phyloP scores from a whole-genome alignment of 2,113 vertebrate genomes.

The Gavialis gangeticus region DNA sequence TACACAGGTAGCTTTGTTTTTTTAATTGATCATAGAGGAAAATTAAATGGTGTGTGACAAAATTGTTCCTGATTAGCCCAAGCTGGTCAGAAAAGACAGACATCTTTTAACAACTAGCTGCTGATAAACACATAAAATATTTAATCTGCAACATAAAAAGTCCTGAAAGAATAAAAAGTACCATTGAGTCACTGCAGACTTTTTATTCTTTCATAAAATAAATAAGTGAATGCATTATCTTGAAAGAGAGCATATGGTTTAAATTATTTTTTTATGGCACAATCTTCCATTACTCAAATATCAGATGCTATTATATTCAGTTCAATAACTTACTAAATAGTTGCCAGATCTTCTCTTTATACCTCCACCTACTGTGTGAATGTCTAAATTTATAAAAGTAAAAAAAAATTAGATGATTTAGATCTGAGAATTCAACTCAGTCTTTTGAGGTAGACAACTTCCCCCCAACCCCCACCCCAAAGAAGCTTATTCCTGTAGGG shows the following conservation, averaged over 20 bases:
- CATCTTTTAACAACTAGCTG: neutral
- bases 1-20: neutral
- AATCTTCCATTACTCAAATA: neutral
- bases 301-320: neutral
- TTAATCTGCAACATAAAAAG: neutral
- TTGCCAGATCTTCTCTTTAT: neutral
- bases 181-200: neutral
- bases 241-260: neutral
- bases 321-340: neutral
- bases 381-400: neutral
- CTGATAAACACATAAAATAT: neutral
- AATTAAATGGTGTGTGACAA: slow-evolving; percentile 1
- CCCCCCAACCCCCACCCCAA: too few relatives aligned
- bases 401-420: neutral
- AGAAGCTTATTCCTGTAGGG: too few relatives aligned
- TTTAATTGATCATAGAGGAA: slow-evolving; percentile 10
- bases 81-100: neutral
- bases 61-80: neutral
- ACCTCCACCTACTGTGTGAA: neutral
- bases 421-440: neutral
- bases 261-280: neutral
- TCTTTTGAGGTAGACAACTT: neutral
- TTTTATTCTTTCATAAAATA: slow-evolving; percentile 2
- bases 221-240: neutral
- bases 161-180: neutral